Evolutionary conservation across 2,888 invertebrate species (phyloP), one percentile per base, ranked within the genome.

Genomic region (Lumbricus terrestris): DNA sequence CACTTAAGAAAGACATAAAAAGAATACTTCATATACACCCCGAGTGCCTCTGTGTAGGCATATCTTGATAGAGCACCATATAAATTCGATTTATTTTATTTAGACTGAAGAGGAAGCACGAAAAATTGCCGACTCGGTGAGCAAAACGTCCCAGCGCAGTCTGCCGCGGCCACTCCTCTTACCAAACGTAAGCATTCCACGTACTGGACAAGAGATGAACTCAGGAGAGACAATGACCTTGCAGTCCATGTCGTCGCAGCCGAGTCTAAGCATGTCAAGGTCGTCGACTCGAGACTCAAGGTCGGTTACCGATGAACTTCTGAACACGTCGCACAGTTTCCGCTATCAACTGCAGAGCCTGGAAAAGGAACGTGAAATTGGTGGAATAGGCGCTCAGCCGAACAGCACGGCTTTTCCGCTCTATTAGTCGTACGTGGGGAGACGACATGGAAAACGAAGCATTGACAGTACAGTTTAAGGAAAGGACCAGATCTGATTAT

Each of bases 311-410:
- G 90, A 85, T 5, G 83, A 90, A 83, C 85, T 90, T n/a, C 85
- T 90, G 34, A 85, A 85, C 34, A 85, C 85, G 16, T 90, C 90
- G 8, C 85, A 85, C 35, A 47, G 40, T 83, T 34, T 90, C 82
- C 82, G 90, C 8, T 90, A 83, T 34, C 82, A 85, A 23, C 90
- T 90, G 34, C 90, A 90, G 85, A 47, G 83, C n/a, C 11, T 90
- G 83, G 90, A 85, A 34, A 85, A 85, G 85, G 85, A 85, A 85
- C 85, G 85, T 18, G 35, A 23, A 35, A 85, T 85, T 11, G 20
- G 34, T 34, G 20, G 85, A 16, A 0, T 23, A 1, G n/a, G 37
- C 35, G 29, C 29, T n/a, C 35, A 85, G 37, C 35, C 85, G 20
- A 85, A 85, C 37, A 85, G 35, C 18, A 85, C 85, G 20, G 85